Evolutionary conservation across 2,888 invertebrate genomes (phyloP), one percentile per base, ranked within the genome.

Genomic region (Epirrhoe alternata): DNA sequence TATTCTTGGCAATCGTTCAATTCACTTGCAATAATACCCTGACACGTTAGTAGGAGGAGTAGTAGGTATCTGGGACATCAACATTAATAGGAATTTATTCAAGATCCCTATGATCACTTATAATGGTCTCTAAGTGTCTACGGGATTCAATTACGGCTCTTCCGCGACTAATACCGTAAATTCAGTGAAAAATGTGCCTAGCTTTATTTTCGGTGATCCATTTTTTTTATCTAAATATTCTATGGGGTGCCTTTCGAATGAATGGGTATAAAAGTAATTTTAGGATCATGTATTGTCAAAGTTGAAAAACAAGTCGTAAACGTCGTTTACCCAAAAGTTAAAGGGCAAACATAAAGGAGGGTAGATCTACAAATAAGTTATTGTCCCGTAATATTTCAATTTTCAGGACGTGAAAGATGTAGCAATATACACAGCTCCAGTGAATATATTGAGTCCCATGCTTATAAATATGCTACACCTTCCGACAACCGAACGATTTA

Each of bases 391-490:
- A 70, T 70, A 64, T 74, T 73, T 70, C 65, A 66, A 75, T 72
- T 83, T 83, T 54, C 83, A 92, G 92, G 92, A 92, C 68, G 75
- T 89, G 62, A 92, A 92, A 79, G 78, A 93, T 71, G 91, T 96
- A 68, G 95, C 94, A 8, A 76, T 95, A 66, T 94, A 90, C 73
- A 90, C 92, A 5, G 94, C 94, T 12, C 94, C 95, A 14, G 79
- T 94, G 38, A 86, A 82, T 70, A 86, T 94, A 79, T 82, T 95
- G 74, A 94, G 94, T 66, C 84, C 92, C n/a, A 92, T 94, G 80
- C 94, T 96, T 74, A 94, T 96, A 71, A 90, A 93, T 69, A 94
- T 94, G 77, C 91, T 96, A 69, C 93, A 96, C 80, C 87, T 92
- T 80, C 90, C 94, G 54, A 90, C 94, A 31, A 94, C 94, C 51